Evolutionary conservation across 2,888 invertebrate species (phyloP).

Genomic region (Trichopoda pennipes): DNA sequence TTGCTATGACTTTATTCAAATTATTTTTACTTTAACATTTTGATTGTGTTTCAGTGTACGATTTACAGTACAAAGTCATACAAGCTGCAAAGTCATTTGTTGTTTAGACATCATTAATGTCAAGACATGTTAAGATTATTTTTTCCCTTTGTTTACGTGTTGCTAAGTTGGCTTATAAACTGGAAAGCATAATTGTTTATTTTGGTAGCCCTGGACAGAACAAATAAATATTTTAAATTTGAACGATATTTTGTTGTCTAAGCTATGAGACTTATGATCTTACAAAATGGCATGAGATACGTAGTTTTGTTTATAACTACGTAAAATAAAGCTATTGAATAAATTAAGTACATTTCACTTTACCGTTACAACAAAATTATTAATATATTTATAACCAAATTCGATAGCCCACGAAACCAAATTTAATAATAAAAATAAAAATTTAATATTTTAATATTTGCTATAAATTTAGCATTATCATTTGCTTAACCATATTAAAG

Average conservation of each 20-base stretch:
- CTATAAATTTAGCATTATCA: too few relatives aligned
- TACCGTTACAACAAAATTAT: too few relatives aligned
- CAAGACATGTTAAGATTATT: conserved; percentile 58
- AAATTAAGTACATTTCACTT: too few relatives aligned
- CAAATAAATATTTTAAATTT: conserved; percentile 5
- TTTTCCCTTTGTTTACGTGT: neutral
- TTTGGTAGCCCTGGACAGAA: conserved; percentile 5
- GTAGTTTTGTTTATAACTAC: too few relatives aligned
- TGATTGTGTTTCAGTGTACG: neutral
- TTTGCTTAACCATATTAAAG: too few relatives aligned
- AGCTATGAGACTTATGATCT: neutral
- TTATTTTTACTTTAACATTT: neutral
- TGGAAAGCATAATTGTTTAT: conserved; percentile 45
- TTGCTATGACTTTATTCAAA: conserved; percentile 13
- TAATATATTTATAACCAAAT: too few relatives aligned
- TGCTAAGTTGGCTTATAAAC: conserved; percentile 16
- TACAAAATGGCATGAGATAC: neutral
- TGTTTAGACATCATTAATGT: conserved; percentile 60
- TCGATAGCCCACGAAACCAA: neutral
- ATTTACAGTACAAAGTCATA: conserved; percentile 45
- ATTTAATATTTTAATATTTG: too few relatives aligned
- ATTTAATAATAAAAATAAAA: too few relatives aligned
- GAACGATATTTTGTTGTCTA: neutral
- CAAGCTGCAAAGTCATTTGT: conserved; percentile 55
- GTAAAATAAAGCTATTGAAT: too few relatives aligned